Evolutionary conservation across 2,113 vertebrate genomes (phyloP).

Genomic region (Trachemys scripta): DNA sequence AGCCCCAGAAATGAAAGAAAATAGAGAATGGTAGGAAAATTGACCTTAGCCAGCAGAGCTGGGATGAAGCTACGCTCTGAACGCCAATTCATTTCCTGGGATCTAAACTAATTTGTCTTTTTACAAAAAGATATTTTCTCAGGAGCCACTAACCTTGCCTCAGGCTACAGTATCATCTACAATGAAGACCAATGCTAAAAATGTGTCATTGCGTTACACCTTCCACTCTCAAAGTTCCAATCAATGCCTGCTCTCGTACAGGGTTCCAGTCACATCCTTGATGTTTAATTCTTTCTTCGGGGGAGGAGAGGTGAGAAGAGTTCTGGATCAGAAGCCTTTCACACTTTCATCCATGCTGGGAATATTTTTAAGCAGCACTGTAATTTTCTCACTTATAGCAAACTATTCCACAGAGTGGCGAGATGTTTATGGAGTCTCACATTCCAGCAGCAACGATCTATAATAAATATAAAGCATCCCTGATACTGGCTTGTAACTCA

Average conservation of each 20-base stretch:
- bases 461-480: not conserved
- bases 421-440: not conserved
- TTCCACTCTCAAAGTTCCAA: not conserved
- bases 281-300: not conserved
- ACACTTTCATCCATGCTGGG: not conserved
- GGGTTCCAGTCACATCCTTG: not conserved
- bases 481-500: not conserved
- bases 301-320: not conserved
- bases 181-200: not conserved
- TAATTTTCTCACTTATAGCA: not conserved
- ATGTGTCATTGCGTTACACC: no score
- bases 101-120: not conserved
- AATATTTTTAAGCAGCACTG: not conserved
- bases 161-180: not conserved
- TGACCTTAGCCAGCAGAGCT: not conserved
- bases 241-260: no score
- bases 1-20: not conserved
- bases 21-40: not conserved
- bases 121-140: not conserved
- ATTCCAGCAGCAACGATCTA: not conserved
- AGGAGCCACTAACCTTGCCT: not conserved
- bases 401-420: not conserved
- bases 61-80: not conserved
- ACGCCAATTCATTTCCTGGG: not conserved
- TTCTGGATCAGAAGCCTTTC: not conserved